Conservation (phyloP, 2,113 vertebrate species). For the Saguinus midas region DNA sequence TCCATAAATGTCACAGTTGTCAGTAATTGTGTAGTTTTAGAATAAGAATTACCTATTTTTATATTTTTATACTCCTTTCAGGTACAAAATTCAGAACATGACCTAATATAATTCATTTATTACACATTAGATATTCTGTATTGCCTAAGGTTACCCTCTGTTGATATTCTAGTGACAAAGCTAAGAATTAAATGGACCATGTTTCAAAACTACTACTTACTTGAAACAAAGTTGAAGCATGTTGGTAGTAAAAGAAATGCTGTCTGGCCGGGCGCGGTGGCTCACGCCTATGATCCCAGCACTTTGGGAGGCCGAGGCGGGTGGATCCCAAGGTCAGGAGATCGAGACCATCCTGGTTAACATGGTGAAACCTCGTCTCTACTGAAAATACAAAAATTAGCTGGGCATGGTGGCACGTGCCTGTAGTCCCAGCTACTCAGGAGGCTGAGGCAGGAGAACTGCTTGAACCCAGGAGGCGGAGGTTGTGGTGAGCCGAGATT, state of each 20-base stretch:
- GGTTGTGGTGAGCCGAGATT: too few relatives aligned
- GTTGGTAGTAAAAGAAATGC: neutral
- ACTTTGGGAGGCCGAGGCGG: too few relatives aligned
- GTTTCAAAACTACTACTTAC: neutral
- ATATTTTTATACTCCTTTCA: neutral
- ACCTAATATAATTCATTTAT: neutral
- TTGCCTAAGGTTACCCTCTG: neutral
- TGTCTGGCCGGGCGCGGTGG: neutral
- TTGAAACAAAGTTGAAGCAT: neutral
- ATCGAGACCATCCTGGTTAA: too few relatives aligned
- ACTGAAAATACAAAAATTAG: too few relatives aligned
- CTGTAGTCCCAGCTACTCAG: too few relatives aligned
- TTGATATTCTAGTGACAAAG: neutral
- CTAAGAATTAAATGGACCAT: neutral
- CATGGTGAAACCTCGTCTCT: too few relatives aligned
- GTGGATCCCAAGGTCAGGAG: too few relatives aligned
- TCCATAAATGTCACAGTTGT: conserved; percentile 19
- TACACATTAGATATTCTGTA: neutral
- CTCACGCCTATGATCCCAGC: too few relatives aligned
- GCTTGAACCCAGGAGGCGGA: too few relatives aligned
- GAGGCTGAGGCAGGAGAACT: too few relatives aligned
- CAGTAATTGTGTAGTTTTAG: neutral
- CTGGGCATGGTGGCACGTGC: too few relatives aligned
- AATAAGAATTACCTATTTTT: conserved; percentile 10
- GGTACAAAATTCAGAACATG: neutral